Evolutionary conservation across 2,888 invertebrate genomes (phyloP).

Genomic region (Cataglyphis altisquamis): DNA sequence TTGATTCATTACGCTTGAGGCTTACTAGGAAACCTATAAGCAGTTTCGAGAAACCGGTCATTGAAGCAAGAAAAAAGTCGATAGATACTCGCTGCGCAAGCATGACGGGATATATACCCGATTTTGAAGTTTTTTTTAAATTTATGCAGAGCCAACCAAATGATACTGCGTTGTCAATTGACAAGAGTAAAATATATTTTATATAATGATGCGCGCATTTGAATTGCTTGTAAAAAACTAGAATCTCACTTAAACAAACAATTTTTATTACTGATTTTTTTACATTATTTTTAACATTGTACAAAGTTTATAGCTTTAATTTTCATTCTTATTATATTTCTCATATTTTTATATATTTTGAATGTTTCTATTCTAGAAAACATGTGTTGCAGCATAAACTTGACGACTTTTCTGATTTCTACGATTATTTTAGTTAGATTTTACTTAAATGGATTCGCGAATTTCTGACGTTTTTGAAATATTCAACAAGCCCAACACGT

Average conservation of each 20-base stretch:
- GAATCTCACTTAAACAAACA: background rate
- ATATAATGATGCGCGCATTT: background rate
- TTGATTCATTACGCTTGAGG: background rate
- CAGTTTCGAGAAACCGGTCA: background rate
- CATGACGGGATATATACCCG: background rate
- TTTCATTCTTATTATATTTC: background rate
- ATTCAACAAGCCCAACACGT: conserved; percentile 54
- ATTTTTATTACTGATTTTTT: background rate
- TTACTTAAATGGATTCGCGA: background rate
- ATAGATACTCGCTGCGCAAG: background rate
- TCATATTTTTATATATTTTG: background rate
- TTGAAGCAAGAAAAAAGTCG: background rate
- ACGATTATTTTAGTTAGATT: background rate
- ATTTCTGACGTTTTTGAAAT: conserved; percentile 51
- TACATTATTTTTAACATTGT: background rate
- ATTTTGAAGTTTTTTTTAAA: background rate
- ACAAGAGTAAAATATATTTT: background rate
- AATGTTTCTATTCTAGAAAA: background rate
- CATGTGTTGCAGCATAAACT: background rate
- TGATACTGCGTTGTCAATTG: background rate
- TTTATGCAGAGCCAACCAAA: background rate
- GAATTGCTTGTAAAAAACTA: background rate
- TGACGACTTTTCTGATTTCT: background rate
- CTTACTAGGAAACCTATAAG: background rate
- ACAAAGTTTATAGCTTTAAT: background rate